These are phyloP conservation scores for Petrolisthes manimaculis DNA, from an alignment of 2,888 invertebrate species.

Conservation along the genomic window DNA sequence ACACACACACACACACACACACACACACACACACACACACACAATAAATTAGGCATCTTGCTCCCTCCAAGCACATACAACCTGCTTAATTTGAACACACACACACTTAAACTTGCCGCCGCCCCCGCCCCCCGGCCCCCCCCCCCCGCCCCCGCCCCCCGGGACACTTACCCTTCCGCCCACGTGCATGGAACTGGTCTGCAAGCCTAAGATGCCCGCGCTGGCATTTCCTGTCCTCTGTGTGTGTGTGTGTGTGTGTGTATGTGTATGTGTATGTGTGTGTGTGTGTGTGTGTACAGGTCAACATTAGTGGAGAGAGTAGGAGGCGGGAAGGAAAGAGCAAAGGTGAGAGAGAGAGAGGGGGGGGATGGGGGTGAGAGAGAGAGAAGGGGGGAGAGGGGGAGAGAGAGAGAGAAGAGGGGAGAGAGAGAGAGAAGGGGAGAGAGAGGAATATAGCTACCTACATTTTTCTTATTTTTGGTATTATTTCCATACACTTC, in stretches of 20 bases:
- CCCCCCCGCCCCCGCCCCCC: background rate
- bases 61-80: constrained; percentile 22
- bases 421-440: background rate
- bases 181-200: background rate
- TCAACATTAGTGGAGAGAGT: too few species aligned
- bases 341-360: too few species aligned
- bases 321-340: too few species aligned
- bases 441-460: too few species aligned
- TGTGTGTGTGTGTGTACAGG: too few species aligned
- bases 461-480: too few species aligned
- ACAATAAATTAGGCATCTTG: constrained; percentile 21
- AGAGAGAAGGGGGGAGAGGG: background rate
- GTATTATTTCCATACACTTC: too few species aligned
- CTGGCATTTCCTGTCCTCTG: constrained; percentile 11
- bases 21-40: constrained; percentile 28
- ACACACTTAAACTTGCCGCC: background rate
- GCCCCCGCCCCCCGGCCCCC: background rate
- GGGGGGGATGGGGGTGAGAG: background rate
- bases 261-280: too few species aligned
- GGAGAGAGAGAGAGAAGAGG: background rate
- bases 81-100: constrained; percentile 2
- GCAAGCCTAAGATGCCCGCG: background rate
- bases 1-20: too few species aligned
- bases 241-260: too few species aligned
- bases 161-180: too few species aligned